phyloP scores from a whole-genome alignment of 2,113 vertebrate species.

The Rhynchomys soricoides region DNA sequence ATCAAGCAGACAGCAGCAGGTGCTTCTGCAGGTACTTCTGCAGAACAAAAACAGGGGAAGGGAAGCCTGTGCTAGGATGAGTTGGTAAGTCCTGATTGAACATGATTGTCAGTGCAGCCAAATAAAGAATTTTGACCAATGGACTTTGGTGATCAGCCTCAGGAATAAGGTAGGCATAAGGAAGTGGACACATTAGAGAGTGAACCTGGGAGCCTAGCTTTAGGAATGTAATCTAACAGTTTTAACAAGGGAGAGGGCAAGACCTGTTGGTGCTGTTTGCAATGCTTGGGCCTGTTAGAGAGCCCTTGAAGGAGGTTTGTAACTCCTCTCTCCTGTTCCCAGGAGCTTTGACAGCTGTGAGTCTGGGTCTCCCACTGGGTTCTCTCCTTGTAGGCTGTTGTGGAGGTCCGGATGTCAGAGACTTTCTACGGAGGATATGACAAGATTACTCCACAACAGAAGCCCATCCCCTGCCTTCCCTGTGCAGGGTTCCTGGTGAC shows the following conservation, averaged over 20 bases:
- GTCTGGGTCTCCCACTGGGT: not conserved
- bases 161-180: not conserved
- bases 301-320: not conserved
- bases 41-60: not conserved
- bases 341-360: not conserved
- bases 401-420: not conserved
- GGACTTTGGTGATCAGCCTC: not conserved
- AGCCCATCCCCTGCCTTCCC: not conserved
- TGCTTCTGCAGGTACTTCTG: not conserved
- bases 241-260: not conserved
- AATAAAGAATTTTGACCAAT: not conserved
- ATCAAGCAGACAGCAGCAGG: not conserved
- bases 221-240: not conserved
- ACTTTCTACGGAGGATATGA: slow-evolving; percentile 6
- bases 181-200: not conserved
- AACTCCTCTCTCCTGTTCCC: not conserved
- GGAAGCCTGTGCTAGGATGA: not conserved
- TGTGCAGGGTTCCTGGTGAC: not conserved
- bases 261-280: not conserved
- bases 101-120: not conserved
- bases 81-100: not conserved
- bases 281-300: not conserved
- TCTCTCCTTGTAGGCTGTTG: not conserved
- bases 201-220: not conserved
- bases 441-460: not conserved